Conservation (phyloP, 2,113 vertebrate genomes). For the Osmerus eperlanus region DNA sequence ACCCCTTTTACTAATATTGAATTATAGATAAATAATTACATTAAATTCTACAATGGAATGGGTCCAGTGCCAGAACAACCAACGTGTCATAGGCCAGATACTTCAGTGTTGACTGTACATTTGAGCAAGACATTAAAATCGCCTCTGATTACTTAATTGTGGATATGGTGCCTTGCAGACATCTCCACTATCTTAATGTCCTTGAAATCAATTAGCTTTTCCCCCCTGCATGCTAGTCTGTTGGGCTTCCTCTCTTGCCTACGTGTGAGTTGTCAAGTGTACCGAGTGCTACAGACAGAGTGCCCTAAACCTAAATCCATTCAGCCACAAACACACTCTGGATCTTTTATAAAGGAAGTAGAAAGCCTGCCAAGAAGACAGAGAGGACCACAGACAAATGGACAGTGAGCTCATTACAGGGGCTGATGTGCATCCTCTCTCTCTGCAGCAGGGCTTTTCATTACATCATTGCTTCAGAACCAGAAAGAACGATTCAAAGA, state of each 20-base stretch:
- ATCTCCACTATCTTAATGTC: constrained; percentile 3
- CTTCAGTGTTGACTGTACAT: no score
- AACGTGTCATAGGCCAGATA: no score
- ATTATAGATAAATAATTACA: no score
- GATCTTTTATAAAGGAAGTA: constrained; percentile 51
- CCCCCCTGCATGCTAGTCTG: constrained; percentile 58
- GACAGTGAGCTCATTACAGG: constrained; percentile 54
- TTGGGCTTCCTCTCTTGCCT: constrained; percentile 59
- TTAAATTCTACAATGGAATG: no score
- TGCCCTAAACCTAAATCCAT: constrained; percentile 58
- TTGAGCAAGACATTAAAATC: no score
- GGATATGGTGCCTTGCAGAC: background rate
- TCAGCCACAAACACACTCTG: constrained; percentile 63
- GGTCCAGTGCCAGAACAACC: no score
- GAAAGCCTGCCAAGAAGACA: constrained; percentile 45
- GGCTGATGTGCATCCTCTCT: constrained; percentile 43
- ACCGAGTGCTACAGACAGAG: constrained; percentile 40
- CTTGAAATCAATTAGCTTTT: constrained; percentile 50
- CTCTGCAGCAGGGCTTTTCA: constrained; percentile 23
- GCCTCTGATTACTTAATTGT: background rate
- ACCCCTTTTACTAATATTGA: no score
- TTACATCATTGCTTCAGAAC: constrained; percentile 38
- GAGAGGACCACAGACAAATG: constrained; percentile 48
- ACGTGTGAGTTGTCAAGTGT: constrained; percentile 63
- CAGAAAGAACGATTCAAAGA: background rate